Evolutionary conservation across 1,140 invertebrate genomes (phyloP).

Genomic region (Leptoteleia sp.): DNA sequence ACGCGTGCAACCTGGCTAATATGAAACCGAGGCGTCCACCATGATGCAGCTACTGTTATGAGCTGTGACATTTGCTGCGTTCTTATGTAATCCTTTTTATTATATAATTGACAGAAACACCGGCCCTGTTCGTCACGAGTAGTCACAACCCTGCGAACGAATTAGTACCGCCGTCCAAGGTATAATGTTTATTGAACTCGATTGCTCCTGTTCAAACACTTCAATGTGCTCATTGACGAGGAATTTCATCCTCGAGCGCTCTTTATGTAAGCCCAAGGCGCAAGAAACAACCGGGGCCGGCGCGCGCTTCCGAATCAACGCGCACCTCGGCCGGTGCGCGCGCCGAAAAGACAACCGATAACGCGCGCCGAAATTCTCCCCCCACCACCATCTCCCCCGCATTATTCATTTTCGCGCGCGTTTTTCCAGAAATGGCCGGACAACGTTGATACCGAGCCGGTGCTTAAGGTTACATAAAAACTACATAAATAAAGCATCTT

Average conservation of each 20-base stretch:
- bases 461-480: constrained; percentile 55
- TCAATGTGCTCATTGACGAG: constrained; percentile 10
- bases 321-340: too few relatives aligned
- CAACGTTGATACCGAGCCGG: constrained; percentile 25
- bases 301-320: too few relatives aligned
- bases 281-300: too few relatives aligned
- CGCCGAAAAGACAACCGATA: too few relatives aligned
- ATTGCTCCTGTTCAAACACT: constrained; percentile 24
- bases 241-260: constrained; percentile 8
- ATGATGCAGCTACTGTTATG: constrained; percentile 69
- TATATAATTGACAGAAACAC: constrained; percentile 80
- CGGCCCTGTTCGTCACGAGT: constrained; percentile 63
- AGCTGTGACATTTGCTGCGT: constrained; percentile 74
- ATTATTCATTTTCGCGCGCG: too few relatives aligned
- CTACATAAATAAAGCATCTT: constrained; percentile 44
- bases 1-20: too few relatives aligned
- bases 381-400: too few relatives aligned
- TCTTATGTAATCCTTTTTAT: constrained; percentile 80
- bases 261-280: constrained; percentile 28
- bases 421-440: too few relatives aligned
- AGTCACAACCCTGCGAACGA: constrained; percentile 52
- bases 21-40: constrained; percentile 26
- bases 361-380: too few relatives aligned
- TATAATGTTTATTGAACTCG: constrained; percentile 45
- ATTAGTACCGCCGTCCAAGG: constrained; percentile 35